These are phyloP conservation scores for Bergia puertoricense DNA, from an alignment of 92 coral and sea anemone genomes.

Conservation along the genomic window DNA sequence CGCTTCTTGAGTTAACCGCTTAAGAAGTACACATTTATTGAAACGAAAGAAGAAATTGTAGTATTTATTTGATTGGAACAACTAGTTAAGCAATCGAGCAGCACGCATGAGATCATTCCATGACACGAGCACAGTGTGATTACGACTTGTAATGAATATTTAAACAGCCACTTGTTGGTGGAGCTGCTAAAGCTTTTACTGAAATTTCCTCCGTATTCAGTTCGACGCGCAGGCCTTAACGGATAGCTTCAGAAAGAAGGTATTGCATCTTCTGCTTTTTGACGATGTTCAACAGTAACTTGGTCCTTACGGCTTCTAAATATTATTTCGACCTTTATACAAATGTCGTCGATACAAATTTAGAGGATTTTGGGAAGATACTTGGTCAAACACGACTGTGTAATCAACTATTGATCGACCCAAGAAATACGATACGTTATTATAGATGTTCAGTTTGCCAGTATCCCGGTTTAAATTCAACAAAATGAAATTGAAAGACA, in stretches of 20 bases:
- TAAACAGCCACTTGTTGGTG: conserved; percentile 40
- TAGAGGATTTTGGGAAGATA: background rate
- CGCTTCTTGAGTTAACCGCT: background rate
- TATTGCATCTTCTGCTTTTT: conserved; percentile 11
- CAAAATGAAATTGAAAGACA: background rate
- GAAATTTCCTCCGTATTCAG: conserved; percentile 73
- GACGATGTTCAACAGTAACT: background rate
- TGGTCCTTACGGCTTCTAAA: no score
- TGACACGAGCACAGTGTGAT: conserved; percentile 17
- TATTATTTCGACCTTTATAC: no score
- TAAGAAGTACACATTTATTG: background rate
- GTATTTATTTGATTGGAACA: background rate
- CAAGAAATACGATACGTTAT: no score
- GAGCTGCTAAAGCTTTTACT: conserved; percentile 72
- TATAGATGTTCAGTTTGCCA: no score
- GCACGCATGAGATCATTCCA: background rate
- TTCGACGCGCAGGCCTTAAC: conserved; percentile 67
- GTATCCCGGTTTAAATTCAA: background rate
- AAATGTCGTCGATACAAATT: background rate
- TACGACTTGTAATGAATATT: conserved; percentile 8
- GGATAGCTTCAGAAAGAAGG: conserved; percentile 62
- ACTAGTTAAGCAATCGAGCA: background rate
- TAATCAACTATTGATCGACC: background rate
- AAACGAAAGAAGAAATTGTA: background rate
- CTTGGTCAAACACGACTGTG: background rate